phyloP scores from a whole-genome alignment of 2,797 vertebrate species.

The Micrastur ruficollis region DNA sequence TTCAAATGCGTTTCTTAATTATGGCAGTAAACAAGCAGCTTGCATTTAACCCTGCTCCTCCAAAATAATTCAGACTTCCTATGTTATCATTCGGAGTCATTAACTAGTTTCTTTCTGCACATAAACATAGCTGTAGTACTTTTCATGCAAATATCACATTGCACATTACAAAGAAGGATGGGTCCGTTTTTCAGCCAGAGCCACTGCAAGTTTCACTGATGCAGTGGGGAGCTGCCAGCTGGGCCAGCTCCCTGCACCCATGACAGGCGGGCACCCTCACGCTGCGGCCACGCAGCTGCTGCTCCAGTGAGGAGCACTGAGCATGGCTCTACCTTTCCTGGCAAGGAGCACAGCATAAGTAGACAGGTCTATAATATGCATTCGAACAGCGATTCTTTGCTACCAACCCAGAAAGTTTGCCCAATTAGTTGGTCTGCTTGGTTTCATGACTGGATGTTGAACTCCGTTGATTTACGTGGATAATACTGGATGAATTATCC shows the following conservation, averaged over 20 bases:
- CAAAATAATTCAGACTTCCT: neutral
- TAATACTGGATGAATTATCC: neutral
- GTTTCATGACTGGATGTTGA: neutral
- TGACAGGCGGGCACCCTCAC: fast-evolving
- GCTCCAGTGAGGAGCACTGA: fast-evolving
- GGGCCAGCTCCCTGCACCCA: neutral
- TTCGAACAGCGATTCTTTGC: neutral
- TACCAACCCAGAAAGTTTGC: neutral
- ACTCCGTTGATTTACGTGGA: neutral
- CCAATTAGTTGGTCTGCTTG: neutral
- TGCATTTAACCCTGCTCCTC: neutral
- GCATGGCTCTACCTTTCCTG: fast-evolving
- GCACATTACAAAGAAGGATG: neutral
- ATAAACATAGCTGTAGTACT: neutral
- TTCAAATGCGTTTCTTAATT: neutral
- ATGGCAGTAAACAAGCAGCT: neutral
- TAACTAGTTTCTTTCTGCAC: neutral
- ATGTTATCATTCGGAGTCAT: neutral
- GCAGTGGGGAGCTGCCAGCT: fast-evolving
- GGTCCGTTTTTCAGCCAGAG: neutral
- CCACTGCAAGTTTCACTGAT: fast-evolving
- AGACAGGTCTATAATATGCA: neutral
- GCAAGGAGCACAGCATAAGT: fast-evolving
- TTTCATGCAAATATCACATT: neutral
- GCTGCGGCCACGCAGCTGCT: fast-evolving